These are phyloP conservation scores for Plagiodera versicolora DNA, from an alignment of 2,888 invertebrate species.

Conservation along the genomic window DNA sequence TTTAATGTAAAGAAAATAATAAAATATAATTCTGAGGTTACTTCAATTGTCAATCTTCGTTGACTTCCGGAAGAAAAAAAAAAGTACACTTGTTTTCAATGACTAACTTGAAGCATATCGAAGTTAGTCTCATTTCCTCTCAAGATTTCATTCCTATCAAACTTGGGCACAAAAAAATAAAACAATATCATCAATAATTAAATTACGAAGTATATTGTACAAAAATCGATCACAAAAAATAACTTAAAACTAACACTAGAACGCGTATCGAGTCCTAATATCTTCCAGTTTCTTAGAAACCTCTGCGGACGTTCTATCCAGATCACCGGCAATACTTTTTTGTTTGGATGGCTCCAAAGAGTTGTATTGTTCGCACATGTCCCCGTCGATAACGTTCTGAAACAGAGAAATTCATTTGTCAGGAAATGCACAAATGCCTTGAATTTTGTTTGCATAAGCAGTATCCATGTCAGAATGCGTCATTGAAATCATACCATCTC, in stretches of 20 bases:
- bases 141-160: no score
- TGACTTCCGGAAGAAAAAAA: no score
- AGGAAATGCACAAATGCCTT: neutral
- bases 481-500: conserved; percentile 27
- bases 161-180: no score
- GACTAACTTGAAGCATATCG: no score
- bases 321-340: conserved; percentile 90
- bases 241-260: conserved; percentile 62
- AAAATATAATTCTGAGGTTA: no score
- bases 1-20: no score
- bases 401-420: conserved; percentile 46
- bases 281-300: conserved; percentile 99
- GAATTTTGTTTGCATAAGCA: neutral
- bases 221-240: conserved; percentile 20
- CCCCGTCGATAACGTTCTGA: conserved; percentile 97
- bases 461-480: neutral
- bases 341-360: conserved; percentile 93
- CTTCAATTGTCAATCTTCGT: no score
- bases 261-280: conserved; percentile 97
- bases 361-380: conserved; percentile 98
- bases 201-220: neutral
- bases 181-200: no score
- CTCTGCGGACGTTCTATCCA: conserved; percentile 94
- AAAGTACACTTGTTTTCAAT: no score
- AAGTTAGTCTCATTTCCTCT: no score